phyloP scores from a whole-genome alignment of 2,797 vertebrate genomes.

The Menidia menidia region DNA sequence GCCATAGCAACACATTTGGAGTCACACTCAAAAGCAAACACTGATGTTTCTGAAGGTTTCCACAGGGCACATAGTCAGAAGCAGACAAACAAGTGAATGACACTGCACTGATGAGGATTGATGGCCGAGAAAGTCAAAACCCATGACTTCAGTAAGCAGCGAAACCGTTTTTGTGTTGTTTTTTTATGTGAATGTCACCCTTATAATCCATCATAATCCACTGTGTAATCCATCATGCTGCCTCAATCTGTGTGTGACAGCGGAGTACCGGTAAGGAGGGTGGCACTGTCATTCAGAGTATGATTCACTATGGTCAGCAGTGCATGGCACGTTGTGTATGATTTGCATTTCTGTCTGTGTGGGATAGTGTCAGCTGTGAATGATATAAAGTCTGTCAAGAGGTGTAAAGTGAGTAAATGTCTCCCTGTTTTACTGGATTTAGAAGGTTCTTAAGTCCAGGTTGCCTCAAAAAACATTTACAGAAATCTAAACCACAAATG shows the following conservation, averaged over 20 bases:
- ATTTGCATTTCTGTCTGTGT: slow-evolving; percentile 12
- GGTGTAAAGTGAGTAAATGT: slow-evolving; percentile 12
- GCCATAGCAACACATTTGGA: slow-evolving; percentile 63
- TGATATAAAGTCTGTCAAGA: slow-evolving; percentile 13
- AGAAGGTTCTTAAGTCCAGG: slow-evolving; percentile 10
- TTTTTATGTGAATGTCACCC: slow-evolving; percentile 38
- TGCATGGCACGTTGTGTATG: slow-evolving; percentile 46
- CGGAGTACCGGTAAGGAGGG: slow-evolving; percentile 38
- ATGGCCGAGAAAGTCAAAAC: slow-evolving; percentile 1
- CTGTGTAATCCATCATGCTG: slow-evolving; percentile 65
- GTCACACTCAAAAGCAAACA: slow-evolving; percentile 50
- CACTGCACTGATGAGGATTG: slow-evolving; percentile 27
- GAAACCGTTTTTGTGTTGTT: slow-evolving; percentile 24
- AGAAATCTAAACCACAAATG: slow-evolving; percentile 13
- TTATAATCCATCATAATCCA: slow-evolving; percentile 72
- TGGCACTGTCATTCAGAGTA: slow-evolving; percentile 51
- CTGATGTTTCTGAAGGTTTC: slow-evolving; percentile 51
- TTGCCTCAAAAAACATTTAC: slow-evolving; percentile 5
- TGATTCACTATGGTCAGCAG: slow-evolving; percentile 59
- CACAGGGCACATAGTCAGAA: slow-evolving; percentile 28
- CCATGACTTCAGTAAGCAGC: slow-evolving; percentile 37
- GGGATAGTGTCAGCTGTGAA: slow-evolving; percentile 8
- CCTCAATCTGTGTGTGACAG: slow-evolving; percentile 62
- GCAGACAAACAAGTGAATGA: slow-evolving; percentile 27
- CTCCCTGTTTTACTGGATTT: slow-evolving; percentile 16